Evolutionary conservation across 2,888 invertebrate species (phyloP).

Genomic region (Limnephilus rhombicus): DNA sequence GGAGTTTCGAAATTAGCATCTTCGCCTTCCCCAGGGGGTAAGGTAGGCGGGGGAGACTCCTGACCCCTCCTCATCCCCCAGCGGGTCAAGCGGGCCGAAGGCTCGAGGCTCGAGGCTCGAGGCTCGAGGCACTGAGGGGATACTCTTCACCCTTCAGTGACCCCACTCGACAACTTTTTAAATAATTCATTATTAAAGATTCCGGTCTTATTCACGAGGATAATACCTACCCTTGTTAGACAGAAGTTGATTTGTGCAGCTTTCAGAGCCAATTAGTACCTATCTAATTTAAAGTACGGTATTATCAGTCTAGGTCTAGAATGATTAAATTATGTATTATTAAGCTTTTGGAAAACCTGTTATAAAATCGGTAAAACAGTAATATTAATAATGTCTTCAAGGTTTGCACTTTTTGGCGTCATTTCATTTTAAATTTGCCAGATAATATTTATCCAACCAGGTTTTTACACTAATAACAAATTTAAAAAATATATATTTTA

Average conservation of each 20-base stretch:
- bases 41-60: not conserved
- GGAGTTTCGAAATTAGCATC: constrained; percentile 58
- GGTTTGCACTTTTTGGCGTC: too few species aligned
- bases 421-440: too few species aligned
- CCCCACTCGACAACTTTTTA: not conserved
- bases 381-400: too few species aligned
- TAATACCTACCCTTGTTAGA: not conserved
- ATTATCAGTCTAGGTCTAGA: not conserved
- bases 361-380: not conserved
- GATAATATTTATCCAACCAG: too few species aligned
- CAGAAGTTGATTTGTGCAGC: not conserved
- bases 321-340: not conserved
- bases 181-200: constrained; percentile 1
- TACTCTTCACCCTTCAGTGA: not conserved
- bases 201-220: not conserved
- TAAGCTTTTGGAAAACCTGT: too few species aligned
- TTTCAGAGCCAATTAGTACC: not conserved
- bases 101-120: not conserved
- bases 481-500: too few species aligned
- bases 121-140: not conserved
- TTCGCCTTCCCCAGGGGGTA: constrained; percentile 26
- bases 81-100: not conserved
- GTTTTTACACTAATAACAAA: too few species aligned
- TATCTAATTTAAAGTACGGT: not conserved
- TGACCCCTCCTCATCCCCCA: not conserved